These are phyloP conservation scores for Heliothis subflexa DNA, from an alignment of 1,140 invertebrate species.

Conservation along the genomic window DNA sequence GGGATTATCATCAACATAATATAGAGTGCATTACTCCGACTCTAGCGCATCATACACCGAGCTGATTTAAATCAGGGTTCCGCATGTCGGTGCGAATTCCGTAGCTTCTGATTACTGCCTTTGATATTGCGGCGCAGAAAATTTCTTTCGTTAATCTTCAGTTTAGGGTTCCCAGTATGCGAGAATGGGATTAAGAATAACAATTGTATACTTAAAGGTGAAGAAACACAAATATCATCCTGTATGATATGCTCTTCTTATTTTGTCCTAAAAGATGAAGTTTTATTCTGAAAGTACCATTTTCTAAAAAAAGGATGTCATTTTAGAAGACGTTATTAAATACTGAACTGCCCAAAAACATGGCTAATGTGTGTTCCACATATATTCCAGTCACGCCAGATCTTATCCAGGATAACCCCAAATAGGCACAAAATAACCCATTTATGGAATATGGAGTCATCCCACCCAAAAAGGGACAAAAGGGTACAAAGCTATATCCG, in stretches of 20 bases:
- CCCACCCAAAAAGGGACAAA: background rate
- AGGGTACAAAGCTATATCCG: background rate
- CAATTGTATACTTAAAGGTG: no score
- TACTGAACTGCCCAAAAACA: background rate
- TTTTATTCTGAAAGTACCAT: no score
- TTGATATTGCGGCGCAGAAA: constrained; percentile 12
- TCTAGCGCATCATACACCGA: background rate
- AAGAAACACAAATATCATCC: no score
- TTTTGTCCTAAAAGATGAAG: no score
- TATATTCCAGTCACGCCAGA: background rate
- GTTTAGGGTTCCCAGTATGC: background rate
- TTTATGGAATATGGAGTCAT: background rate
- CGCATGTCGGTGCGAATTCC: constrained; percentile 20
- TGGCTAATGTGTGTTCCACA: background rate
- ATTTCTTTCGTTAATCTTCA: constrained; percentile 18
- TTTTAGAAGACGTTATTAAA: background rate
- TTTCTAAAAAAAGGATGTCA: background rate
- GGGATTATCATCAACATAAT: no score
- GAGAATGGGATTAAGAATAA: background rate
- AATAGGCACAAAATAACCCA: background rate
- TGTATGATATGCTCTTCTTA: no score
- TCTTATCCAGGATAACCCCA: background rate
- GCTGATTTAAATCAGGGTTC: constrained; percentile 2
- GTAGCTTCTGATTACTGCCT: constrained; percentile 2
- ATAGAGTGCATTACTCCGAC: no score